Evolutionary conservation across 2,797 vertebrate species (phyloP).

Genomic region (Gambusia yucatana): DNA sequence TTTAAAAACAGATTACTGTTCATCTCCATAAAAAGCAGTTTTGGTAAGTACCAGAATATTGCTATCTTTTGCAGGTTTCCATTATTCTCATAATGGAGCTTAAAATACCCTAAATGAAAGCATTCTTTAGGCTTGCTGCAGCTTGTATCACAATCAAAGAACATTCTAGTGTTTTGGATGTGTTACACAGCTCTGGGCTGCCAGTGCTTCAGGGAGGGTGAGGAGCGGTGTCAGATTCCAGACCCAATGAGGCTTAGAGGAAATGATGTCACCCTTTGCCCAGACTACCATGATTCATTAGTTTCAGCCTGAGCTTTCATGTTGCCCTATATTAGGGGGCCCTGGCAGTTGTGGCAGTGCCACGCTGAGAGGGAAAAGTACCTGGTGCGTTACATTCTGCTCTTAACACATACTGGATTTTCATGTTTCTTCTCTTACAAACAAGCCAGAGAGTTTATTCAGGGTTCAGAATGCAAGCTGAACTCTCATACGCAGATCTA

Average conservation of each 20-base stretch:
- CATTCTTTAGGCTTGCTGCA: slow-evolving; percentile 16
- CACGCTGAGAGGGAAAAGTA: slow-evolving; percentile 40
- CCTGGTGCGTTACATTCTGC: slow-evolving; percentile 24
- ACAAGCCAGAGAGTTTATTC: slow-evolving; percentile 2
- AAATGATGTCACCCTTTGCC: slow-evolving; percentile 72
- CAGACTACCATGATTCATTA: slow-evolving; percentile 72
- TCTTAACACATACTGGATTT: slow-evolving; percentile 22
- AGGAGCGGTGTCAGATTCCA: slow-evolving; percentile 62
- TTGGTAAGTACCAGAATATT: slow-evolving; percentile 39
- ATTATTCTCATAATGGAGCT: slow-evolving; percentile 48
- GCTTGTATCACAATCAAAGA: slow-evolving; percentile 18
- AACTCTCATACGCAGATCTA: background rate
- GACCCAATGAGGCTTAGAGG: slow-evolving; percentile 53
- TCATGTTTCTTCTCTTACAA: slow-evolving; percentile 31
- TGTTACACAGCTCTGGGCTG: slow-evolving; percentile 55
- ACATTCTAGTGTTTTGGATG: slow-evolving; percentile 23
- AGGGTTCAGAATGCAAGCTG: slow-evolving; percentile 5
- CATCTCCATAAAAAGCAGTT: slow-evolving; percentile 56
- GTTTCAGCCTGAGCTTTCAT: slow-evolving; percentile 48
- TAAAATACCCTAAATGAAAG: slow-evolving; percentile 45
- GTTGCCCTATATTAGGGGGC: slow-evolving; percentile 46
- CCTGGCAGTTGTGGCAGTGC: slow-evolving; percentile 32
- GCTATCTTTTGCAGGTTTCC: slow-evolving; percentile 28
- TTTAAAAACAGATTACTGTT: slow-evolving; percentile 55
- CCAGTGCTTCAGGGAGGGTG: slow-evolving; percentile 4